Base-by-base conservation (phyloP, 2,797 vertebrate genomes). In the Protonibea diacanthus region DNA sequence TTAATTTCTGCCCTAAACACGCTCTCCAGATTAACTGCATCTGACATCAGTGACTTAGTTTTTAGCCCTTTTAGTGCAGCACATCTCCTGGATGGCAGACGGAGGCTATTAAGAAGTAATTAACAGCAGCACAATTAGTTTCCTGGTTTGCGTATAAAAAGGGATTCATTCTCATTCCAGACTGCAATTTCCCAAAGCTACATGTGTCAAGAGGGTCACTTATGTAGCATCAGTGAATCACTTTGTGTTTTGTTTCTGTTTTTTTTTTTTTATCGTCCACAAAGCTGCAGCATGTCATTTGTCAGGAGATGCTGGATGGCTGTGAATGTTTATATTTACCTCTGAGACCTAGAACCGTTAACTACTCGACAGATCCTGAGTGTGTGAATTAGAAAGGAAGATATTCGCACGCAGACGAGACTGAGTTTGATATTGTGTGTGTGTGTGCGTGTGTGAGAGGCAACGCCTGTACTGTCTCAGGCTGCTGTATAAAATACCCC, bases 71-170 rank as follows among this genome's bases (percentile, higher is more conserved):
- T 83, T 78, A 81, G 15, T 75, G 75, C 58, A 70, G 59, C 60
- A 40, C 49, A 71, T 88, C 69, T 75, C 63, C 85, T 75, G 47
- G 64, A 81, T 52, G 27, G 86, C 86, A 83, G 88, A 90, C 60
- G 48, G 76, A 72, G 74, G 48, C 59, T 73, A 84, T 92, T 84
- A 91, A 82, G 69, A 90, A 90, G 86, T 86, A 86, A 90, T 91
- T 83, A 90, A 75, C 74, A 66, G 65, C 81, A 20, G 66, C 51
- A 58, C 85, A 92, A 88, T 91, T 86, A 84, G 78, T 83, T 85
- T 84, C 73, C 77, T 70, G 52, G 65, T 78, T 87, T 81, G 57
- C 61, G 59, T 65, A 71, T 33, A 59, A 84, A 70, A 79, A 68
- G 20, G 60, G 63, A 74, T 87, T 83, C 15, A 84, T 87, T 91